Base-by-base conservation (phyloP, 2,888 invertebrate genomes). In the Dynastes maya region DNA sequence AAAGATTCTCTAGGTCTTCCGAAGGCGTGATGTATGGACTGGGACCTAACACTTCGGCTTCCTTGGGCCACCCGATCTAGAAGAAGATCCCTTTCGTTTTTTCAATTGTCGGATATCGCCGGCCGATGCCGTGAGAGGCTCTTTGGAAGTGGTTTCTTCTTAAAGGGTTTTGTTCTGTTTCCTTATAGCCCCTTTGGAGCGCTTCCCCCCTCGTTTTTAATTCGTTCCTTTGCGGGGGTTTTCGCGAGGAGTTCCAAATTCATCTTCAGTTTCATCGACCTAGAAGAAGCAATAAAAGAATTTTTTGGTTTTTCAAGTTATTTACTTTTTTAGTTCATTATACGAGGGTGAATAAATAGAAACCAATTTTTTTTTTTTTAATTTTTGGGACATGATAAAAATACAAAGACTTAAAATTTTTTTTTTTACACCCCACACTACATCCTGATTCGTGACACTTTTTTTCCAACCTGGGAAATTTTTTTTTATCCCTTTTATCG, bases 211-310 rank as follows among this genome's bases (percentile, higher is more conserved):
- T 92, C 92, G 80, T 91, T 90, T 85, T 89, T 81, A 92, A 89
- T 77, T 88, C 11, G 91, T 91, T 83, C 96, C 92, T 85, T 94
- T 95, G 79, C 95, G 91, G 86, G 96, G 96, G 85, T 97, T 96
- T 85, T 96, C 94, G 88, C 96, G 84, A 97, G 91, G 65, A 97
- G 91, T 95, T 95, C 93, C 95, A 95, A 97, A 90, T 86, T 96
- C 96, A 87, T 96, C 95, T 86, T 96, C 93, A 22, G 94, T 93
- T 82, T 91, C 90, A 16, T 72, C 72, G 37, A 58, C 72, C 72
- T 72, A 40, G 22, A 58, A 58, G 9, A 45, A 45, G 45, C 8
- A 45, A 45, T 9, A 11, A 8, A 45, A 45, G 11, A 45, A 45
- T 45, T 45, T 45, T 9, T 45, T 40, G 40, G 6, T 11, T 45